Base-by-base conservation (phyloP, 2,113 vertebrate genomes). In the Chloropsis cyanopogon region DNA sequence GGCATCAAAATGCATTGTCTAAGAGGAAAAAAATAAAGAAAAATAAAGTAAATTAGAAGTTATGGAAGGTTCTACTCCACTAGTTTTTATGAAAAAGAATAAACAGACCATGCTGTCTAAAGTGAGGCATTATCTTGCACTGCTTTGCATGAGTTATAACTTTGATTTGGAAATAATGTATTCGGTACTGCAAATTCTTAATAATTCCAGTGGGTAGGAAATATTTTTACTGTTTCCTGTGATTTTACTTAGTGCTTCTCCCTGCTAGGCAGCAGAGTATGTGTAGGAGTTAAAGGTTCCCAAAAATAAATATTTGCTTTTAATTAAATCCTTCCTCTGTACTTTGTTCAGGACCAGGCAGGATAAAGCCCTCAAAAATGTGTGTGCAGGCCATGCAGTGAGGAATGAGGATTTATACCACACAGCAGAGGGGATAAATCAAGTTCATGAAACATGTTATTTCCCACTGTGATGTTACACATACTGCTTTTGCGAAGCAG, bases 381-480 rank as follows among this genome's bases (percentile, higher is more conserved):
- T 54, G 52, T 12, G 31, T 87, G 82, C 59, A 71, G 29, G 31
- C 54, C 57, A 28, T n/a, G 79, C 64, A 77, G 59, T 6, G 50
- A 87, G 88, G 73, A 70, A 91, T 41, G 21, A 68, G 85, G 37
- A 88, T 88, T 93, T 89, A 88, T 24, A 66, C 75, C 10, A 11
- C 80, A 89, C 73, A 93, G 53, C 63, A 90, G 75, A 95, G 73
- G 46, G 85, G 81, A 95, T 96, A 95, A 96, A 95, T 96, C 87
- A 85, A 54, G 82, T 97, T 96, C 94, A 93, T 75, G 85, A 87
- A 96, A 92, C 96, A 94, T 87, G 87, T 75, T 96, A 83, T 93
- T 96, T 97, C 96, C 95, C 96, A 92, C 94, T 93, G 96, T 39
- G 93, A 86, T 92, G 89, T 93, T 95, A 96, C 60, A 93, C 66